These are phyloP conservation scores for Netelia virgata DNA, from an alignment of 2,888 invertebrate species.

Conservation along the genomic window DNA sequence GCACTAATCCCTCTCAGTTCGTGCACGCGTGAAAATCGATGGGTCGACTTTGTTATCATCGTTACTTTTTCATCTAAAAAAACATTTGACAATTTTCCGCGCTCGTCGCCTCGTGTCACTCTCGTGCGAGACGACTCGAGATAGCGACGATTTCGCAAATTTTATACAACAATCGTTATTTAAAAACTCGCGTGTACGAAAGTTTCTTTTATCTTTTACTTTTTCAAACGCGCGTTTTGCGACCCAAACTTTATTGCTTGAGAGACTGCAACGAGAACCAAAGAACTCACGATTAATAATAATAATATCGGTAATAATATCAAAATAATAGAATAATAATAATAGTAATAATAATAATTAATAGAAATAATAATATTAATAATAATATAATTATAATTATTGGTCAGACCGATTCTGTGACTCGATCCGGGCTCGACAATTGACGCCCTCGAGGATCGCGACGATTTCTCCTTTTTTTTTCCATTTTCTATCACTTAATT, in stretches of 20 bases:
- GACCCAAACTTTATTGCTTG: conserved; percentile 45
- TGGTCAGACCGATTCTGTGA: conserved; percentile 63
- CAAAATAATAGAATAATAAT: conserved; percentile 40
- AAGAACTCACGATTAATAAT: conserved; percentile 43
- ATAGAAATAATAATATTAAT: conserved; percentile 32
- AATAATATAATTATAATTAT: conserved; percentile 61
- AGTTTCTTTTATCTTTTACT: conserved; percentile 1
- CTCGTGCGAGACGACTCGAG: background rate
- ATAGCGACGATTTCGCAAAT: background rate
- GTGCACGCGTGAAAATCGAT: conserved; percentile 55
- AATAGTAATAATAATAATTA: conserved; percentile 42
- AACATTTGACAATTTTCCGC: conserved; percentile 29
- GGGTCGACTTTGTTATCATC: conserved; percentile 33
- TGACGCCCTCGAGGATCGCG: conserved; percentile 44
- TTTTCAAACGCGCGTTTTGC: conserved; percentile 36
- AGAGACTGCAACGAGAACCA: conserved; percentile 54
- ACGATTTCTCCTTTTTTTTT: conserved; percentile 36
- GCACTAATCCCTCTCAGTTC: conserved; percentile 65
- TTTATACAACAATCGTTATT: background rate
- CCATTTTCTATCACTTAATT: conserved; percentile 38
- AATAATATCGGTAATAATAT: conserved; percentile 50
- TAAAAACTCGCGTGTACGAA: conserved; percentile 27
- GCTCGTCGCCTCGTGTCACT: background rate
- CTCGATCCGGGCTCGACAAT: conserved; percentile 55
- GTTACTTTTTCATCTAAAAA: conserved; percentile 18